phyloP scores from a whole-genome alignment of 2,797 vertebrate species.

The Phrynocephalus forsythii region DNA sequence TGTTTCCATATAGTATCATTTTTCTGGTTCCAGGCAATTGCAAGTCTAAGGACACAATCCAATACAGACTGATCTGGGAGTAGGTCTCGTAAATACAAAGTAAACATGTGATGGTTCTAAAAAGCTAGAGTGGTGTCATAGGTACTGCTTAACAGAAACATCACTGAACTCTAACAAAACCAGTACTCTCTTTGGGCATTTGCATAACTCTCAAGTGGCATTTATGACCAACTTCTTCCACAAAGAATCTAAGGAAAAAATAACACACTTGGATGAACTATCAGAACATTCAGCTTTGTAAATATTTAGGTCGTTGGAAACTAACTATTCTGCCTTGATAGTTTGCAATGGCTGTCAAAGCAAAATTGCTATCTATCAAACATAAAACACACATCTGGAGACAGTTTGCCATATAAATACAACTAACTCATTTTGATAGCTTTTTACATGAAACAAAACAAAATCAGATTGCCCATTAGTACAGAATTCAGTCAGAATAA shows the following conservation, averaged over 20 bases:
- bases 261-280: constrained; percentile 1
- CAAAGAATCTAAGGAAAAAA: constrained; percentile 6
- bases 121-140: background rate
- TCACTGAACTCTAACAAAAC: constrained; percentile 28
- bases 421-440: constrained; percentile 2
- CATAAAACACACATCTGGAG: constrained; percentile 23
- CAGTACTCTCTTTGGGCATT: background rate
- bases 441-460: constrained; percentile 6
- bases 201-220: background rate
- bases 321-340: constrained; percentile 32
- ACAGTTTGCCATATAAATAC: constrained; percentile 26
- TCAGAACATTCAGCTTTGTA: constrained; percentile 9
- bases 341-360: constrained; percentile 34
- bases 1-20: background rate
- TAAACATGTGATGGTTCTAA: background rate
- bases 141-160: constrained; percentile 15
- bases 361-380: constrained; percentile 41
- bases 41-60: constrained; percentile 18
- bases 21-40: constrained; percentile 1
- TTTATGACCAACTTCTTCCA: constrained; percentile 9
- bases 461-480: background rate
- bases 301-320: constrained; percentile 48
- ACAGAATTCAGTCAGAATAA: background rate
- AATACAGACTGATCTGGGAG: background rate
- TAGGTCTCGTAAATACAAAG: background rate